phyloP scores from a whole-genome alignment of 2,888 invertebrate genomes.

The Allophyes oxyacanthae region DNA sequence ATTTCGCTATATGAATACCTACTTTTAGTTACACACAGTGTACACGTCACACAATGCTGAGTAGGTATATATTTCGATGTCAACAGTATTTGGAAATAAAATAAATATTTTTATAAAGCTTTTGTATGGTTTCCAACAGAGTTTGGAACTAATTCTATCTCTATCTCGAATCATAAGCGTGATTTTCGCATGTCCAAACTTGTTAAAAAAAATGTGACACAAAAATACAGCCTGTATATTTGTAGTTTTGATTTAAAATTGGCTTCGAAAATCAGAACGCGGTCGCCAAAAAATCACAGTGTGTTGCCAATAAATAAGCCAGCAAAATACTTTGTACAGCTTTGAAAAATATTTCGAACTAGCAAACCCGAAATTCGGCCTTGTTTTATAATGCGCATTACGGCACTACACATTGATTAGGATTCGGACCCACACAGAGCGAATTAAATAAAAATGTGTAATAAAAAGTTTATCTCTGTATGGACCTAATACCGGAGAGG shows the following conservation, averaged over 20 bases:
- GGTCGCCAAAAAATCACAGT: neutral
- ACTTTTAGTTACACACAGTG: too few relatives aligned
- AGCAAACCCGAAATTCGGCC: conserved; percentile 26
- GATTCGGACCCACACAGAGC: conserved; percentile 45
- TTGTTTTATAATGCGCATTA: conserved; percentile 45
- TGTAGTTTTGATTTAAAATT: conserved; percentile 16
- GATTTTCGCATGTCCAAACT: neutral
- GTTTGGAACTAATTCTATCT: conserved; percentile 2
- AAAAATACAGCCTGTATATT: conserved; percentile 1
- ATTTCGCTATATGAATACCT: too few relatives aligned
- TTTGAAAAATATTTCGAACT: conserved; percentile 20
- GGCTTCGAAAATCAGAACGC: conserved; percentile 17
- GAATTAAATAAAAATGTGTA: conserved; percentile 61
- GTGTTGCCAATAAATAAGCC: conserved; percentile 24
- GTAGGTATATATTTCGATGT: conserved; percentile 22
- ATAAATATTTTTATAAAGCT: conserved; percentile 15
- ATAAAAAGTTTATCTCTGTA: conserved; percentile 63
- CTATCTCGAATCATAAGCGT: neutral
- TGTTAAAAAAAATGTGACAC: neutral
- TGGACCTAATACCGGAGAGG: conserved; percentile 60
- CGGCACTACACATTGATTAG: conserved; percentile 58
- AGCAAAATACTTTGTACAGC: conserved; percentile 25
- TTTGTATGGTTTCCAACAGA: neutral
- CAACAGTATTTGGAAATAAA: conserved; percentile 24
- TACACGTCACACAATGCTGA: conserved; percentile 13